These are phyloP conservation scores for Eurois occulta DNA, from an alignment of 2,888 invertebrate species.

Conservation along the genomic window DNA sequence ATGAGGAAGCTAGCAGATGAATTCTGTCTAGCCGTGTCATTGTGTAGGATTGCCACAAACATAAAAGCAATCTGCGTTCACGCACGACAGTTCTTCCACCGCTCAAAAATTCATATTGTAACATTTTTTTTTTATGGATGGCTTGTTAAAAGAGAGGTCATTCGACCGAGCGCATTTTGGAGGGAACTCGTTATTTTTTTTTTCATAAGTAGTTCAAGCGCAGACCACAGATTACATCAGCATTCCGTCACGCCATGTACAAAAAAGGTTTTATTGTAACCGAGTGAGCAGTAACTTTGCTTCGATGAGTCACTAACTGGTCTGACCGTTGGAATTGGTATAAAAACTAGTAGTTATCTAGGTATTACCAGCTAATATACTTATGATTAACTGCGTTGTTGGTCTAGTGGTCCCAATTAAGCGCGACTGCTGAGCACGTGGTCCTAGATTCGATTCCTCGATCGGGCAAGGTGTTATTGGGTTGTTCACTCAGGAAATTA, in stretches of 20 bases:
- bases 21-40: no score
- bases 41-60: no score
- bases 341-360: background rate
- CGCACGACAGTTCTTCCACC: background rate
- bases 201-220: conserved; percentile 34
- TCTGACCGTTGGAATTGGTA: conserved; percentile 22
- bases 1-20: no score
- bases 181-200: conserved; percentile 36
- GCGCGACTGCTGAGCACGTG: background rate
- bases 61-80: background rate
- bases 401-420: background rate
- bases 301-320: conserved; percentile 33
- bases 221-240: conserved; percentile 48
- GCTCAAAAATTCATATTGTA: background rate
- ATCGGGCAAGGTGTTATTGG: background rate
- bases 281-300: background rate
- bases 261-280: conserved; percentile 55
- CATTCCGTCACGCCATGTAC: conserved; percentile 52
- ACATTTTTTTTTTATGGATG: background rate
- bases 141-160: conserved; percentile 19
- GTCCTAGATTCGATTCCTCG: background rate
- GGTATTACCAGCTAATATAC: background rate
- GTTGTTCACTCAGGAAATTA: background rate
- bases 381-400: background rate
- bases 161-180: conserved; percentile 14